Conservation (phyloP, 2,797 vertebrate species). For the Dicrostonyx torquatus region DNA sequence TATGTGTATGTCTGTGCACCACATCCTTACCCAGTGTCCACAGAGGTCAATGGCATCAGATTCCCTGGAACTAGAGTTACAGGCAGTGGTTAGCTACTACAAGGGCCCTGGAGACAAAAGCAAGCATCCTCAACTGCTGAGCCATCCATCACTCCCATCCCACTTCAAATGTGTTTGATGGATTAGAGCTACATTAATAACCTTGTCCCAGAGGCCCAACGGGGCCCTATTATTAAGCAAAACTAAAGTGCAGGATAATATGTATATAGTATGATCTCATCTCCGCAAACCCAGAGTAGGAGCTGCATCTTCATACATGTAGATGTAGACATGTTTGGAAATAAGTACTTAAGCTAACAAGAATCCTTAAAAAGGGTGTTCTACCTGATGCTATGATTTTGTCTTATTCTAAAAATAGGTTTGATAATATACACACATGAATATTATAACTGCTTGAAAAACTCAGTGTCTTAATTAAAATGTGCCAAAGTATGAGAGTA, state of each 20-base stretch:
- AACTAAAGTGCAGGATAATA: not conserved
- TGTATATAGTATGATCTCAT: not conserved
- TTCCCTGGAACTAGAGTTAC: not conserved
- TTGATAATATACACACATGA: not conserved
- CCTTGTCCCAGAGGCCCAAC: not conserved
- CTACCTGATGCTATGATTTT: not conserved
- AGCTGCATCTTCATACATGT: not conserved
- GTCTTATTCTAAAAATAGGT: conserved; percentile 28
- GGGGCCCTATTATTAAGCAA: not conserved
- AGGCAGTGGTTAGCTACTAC: not conserved
- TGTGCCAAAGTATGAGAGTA: not conserved
- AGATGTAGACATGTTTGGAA: too few species aligned
- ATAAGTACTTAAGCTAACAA: not conserved
- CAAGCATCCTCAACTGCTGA: not conserved
- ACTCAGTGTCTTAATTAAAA: not conserved
- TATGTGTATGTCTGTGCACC: not conserved
- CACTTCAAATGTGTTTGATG: not conserved
- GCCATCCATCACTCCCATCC: not conserved
- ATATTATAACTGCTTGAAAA: not conserved
- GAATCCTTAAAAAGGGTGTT: not conserved
- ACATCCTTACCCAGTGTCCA: not conserved
- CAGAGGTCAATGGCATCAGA: not conserved
- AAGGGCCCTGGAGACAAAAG: not conserved
- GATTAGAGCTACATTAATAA: not conserved
- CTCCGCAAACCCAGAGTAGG: not conserved